phyloP scores from a whole-genome alignment of 1,140 invertebrate species.

The Drosophila biarmipes region DNA sequence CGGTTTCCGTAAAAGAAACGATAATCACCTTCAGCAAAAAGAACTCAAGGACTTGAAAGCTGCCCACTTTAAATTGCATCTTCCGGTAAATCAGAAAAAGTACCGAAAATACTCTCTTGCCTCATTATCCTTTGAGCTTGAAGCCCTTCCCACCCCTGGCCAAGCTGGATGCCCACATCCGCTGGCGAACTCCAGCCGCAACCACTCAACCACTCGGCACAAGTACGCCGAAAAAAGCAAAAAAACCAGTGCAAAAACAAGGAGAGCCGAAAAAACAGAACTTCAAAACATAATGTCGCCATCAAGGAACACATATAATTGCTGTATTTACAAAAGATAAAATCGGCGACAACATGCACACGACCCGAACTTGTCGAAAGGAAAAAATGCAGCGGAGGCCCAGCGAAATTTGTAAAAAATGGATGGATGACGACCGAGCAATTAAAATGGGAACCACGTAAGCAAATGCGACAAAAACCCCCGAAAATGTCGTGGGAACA shows the following conservation, averaged over 20 bases:
- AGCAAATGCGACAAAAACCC: slow-evolving; percentile 73
- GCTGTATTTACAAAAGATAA: slow-evolving; percentile 83
- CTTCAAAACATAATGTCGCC: slow-evolving; percentile 71
- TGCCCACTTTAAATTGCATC: slow-evolving; percentile 34
- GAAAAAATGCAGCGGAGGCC: slow-evolving; percentile 11
- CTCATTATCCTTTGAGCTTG: slow-evolving; percentile 52
- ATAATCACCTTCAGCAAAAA: slow-evolving; percentile 10
- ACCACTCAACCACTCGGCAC: slow-evolving; percentile 36
- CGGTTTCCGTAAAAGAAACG: not conserved
- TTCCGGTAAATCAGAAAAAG: slow-evolving; percentile 28
- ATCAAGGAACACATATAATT: slow-evolving; percentile 80
- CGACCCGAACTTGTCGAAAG: slow-evolving; percentile 31
- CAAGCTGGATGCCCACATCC: slow-evolving; percentile 45
- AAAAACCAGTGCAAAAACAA: slow-evolving; percentile 12
- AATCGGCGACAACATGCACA: slow-evolving; percentile 75
- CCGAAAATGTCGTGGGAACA: slow-evolving; percentile 48
- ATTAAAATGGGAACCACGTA: slow-evolving; percentile 82
- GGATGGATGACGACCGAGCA: slow-evolving; percentile 66
- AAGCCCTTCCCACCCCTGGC: slow-evolving; percentile 9
- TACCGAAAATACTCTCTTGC: slow-evolving; percentile 11
- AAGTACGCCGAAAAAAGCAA: slow-evolving; percentile 19
- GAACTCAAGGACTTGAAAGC: slow-evolving; percentile 6
- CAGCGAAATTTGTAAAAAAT: slow-evolving; percentile 16
- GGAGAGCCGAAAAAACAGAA: slow-evolving; percentile 23
- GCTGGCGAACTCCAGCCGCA: slow-evolving; percentile 9